Base-by-base conservation (phyloP, 1,140 invertebrate species). In the Trichoplusia ni region DNA sequence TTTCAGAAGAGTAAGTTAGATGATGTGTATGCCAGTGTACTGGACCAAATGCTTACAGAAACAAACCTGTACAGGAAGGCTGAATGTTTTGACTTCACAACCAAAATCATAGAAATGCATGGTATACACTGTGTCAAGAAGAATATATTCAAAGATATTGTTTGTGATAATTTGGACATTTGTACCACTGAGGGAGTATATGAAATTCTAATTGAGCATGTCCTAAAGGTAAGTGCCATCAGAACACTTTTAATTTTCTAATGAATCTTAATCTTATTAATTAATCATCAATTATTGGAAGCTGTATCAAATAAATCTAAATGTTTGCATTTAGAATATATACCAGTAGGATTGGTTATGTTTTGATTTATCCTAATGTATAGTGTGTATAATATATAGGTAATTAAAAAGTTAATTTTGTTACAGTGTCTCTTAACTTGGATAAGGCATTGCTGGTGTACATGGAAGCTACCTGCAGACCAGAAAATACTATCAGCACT, bases 371-470 rank as follows among this genome's bases (percentile, higher is more conserved):
- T n/a, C n/a, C n/a, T n/a, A n/a, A n/a, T n/a, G n/a, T n/a, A n/a
- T n/a, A n/a, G n/a, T n/a, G n/a, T n/a, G n/a, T n/a, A n/a, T n/a
- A n/a, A n/a, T n/a, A n/a, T n/a, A n/a, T n/a, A n/a, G n/a, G n/a
- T n/a, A n/a, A 46, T 38, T 35, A 7, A 37, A 37, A 54, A 60
- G 38, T 3, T 6, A 8, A 27, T 8, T 67, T 35, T 56, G 4
- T 88, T 85, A 38, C 73, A 89, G 86, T 82, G 77, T 51, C 61
- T 89, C 9, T 69, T 82, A 56, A 71, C 73, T 54, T 89, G 86
- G 86, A 68, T 86, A 6, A 79, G 64, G 49, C 66, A 82, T 42
- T 80, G 80, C 16, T 89, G 86, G 86, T 81, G 79, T 60, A 65
- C 78, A n/a, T 89, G 82, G 82, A 79, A 75, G 35, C 63, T 77